Base-by-base conservation (phyloP, 2,113 vertebrate genomes). In the Ifrita kowaldi region DNA sequence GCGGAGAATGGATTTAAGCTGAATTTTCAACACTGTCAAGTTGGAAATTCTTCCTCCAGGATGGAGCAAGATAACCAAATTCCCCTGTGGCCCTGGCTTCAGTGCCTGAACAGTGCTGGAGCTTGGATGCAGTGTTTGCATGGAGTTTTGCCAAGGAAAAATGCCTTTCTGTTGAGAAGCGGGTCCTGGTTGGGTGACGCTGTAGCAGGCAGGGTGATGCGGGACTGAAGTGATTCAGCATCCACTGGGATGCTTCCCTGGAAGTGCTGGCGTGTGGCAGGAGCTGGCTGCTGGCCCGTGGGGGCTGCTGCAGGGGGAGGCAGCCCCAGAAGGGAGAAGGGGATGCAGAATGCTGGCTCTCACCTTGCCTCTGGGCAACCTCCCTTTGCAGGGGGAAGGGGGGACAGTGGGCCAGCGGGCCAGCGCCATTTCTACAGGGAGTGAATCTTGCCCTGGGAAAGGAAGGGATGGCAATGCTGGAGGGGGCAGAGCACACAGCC, bases 61-160 rank as follows among this genome's bases (percentile, higher is more conserved):
- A 67, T 27, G 10, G 33, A 89, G 7, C 3, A 2, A 87, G 77
- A 87, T 37, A 87, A 87, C 47, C 12, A 81, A 87, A 84, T 70
- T 21, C 46, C 50, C 21, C 50, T 0, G 1, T 0, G 2, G 64
- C 65, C 52, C 30, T 84, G 42, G 32, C 44, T 80, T 41, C 4
- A 0, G 32, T 53, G 62, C 56, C 39, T 65, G 41, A 56, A 37
- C 8, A 26, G 9, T 14, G 39, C 53, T 68, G 67, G 71, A 69
- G 16, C n/a, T 65, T 1, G 1, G 41, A 86, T 49, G 22, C 49
- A 53, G 41, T 0, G 3, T 74, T 77, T 52, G 20, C 3, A 0
- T 53, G 71, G 52, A 3, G 7, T 59, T 88, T 41, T 64, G 79
- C 75, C 5, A 32, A 90, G 60, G 46, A 55, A 50, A 81, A 79